Conservation (phyloP, 2,888 invertebrate genomes). For the Gonocerus acuteangulatus region DNA sequence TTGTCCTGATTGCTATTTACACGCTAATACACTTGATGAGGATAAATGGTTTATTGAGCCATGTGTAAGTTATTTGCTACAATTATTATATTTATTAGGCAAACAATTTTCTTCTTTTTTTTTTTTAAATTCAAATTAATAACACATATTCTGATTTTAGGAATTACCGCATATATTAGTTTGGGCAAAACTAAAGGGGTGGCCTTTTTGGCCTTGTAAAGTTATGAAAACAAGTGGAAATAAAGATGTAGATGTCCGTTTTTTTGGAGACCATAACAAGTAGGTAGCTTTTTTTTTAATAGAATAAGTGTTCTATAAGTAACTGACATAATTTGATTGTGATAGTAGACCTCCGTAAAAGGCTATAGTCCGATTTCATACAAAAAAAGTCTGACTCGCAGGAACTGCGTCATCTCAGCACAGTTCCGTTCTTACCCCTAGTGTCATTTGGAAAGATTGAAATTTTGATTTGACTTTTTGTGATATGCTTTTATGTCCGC, state of each 20-base stretch:
- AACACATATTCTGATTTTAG: conserved; percentile 41
- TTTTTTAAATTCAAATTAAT: background rate
- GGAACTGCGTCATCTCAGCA: no score
- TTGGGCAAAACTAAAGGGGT: conserved; percentile 95
- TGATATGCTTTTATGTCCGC: no score
- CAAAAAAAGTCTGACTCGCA: no score
- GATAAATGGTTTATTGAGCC: conserved; percentile 87
- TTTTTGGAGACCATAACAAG: conserved; percentile 91
- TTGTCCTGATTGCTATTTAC: conserved; percentile 84
- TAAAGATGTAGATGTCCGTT: conserved; percentile 72
- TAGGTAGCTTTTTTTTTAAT: conserved; percentile 5
- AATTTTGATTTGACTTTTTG: no score
- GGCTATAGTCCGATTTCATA: background rate
- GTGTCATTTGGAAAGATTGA: no score
- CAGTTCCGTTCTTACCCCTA: no score
- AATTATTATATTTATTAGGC: background rate
- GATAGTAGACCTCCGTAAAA: no score
- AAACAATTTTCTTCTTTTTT: background rate
- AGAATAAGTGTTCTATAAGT: background rate
- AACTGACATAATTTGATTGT: no score
- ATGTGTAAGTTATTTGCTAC: conserved; percentile 54
- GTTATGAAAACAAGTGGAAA: conserved; percentile 63
- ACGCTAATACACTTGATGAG: conserved; percentile 65
- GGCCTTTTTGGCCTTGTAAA: conserved; percentile 97
- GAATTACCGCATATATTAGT: conserved; percentile 78